Evolutionary conservation across 2,797 vertebrate species (phyloP), one percentile per base, ranked within the genome.

Genomic region (Pipistrellus pipistrellus): DNA sequence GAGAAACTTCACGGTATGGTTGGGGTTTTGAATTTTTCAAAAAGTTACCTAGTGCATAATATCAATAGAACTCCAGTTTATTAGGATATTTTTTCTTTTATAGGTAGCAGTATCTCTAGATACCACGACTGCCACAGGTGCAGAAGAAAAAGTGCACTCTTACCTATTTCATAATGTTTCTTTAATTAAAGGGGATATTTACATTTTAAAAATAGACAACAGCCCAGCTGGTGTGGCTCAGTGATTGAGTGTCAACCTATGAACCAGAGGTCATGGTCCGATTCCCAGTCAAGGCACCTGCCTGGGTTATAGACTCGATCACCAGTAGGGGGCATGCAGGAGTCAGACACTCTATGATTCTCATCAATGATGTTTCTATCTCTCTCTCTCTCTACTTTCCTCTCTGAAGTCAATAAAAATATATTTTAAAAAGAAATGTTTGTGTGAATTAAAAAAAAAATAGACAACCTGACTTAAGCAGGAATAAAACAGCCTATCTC

Each of bases 101-200:
- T 10, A 90, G 41, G 2, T 72, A 78, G 11, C 46, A 4, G 23
- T 88, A 82, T 0, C 66, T 96, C 88, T 62, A 88, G 57, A 44
- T 2, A 85, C 41, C 15, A 72, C 3, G 66, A 30, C 64, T 51
- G 46, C 25, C 14, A 27, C 75, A 87, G 88, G 73, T n/a, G 80
- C 2, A 48, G 0, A 57, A 81, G 72, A 59, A 94, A 89, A 95
- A 51, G 35, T 4, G 5, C 0, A 78, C 59, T 93, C 51, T 78
- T 51, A 68, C 0, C 51, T n/a, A 21, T 21, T 91, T 85, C 27
- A 3, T 62, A 88, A 86, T 35, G 27, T n/a, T 88, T 62, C 57
- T 85, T 78, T 96, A 68, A 94, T 27, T 68, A 93, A 92, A 87
- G 18, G 41, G 11, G 35, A 46, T 85, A 41, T 78, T 92, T 92